Evolutionary conservation across 1,140 invertebrate genomes (phyloP).

Genomic region (Lerema accius): DNA sequence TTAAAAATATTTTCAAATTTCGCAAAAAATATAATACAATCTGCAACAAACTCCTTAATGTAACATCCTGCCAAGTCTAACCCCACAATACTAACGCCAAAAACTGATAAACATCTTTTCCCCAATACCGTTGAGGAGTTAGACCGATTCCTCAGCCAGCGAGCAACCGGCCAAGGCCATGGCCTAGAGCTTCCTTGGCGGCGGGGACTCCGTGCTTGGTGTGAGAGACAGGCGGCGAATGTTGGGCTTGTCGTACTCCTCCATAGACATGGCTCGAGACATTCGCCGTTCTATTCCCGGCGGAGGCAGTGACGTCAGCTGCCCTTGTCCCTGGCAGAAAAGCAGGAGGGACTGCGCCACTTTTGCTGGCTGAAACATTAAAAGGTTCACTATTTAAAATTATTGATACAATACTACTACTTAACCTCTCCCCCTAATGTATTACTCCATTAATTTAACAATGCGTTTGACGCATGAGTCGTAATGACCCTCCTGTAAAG

Average conservation of each 20-base stretch:
- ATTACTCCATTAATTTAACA: too few species aligned
- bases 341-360: constrained; percentile 91
- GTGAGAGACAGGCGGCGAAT: constrained; percentile 89
- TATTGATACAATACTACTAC: too few species aligned
- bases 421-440: too few species aligned
- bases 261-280: constrained; percentile 89
- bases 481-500: too few species aligned
- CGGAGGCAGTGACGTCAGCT: constrained; percentile 88
- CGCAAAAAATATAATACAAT: too few species aligned
- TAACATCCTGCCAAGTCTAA: not conserved
- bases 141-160: constrained; percentile 20
- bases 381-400: too few species aligned
- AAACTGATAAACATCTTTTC: too few species aligned
- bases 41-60: too few species aligned
- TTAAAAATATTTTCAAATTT: too few species aligned
- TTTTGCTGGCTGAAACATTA: constrained; percentile 87
- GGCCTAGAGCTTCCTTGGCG: constrained; percentile 57
- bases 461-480: too few species aligned
- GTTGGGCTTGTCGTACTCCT: constrained; percentile 92
- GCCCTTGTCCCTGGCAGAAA: constrained; percentile 91
- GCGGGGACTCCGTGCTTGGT: constrained; percentile 70
- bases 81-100: too few species aligned
- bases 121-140: too few species aligned
- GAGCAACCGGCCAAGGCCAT: constrained; percentile 23
- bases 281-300: constrained; percentile 87